Evolutionary conservation across 2,797 vertebrate genomes (phyloP).

Genomic region (Rachycentron canadum): DNA sequence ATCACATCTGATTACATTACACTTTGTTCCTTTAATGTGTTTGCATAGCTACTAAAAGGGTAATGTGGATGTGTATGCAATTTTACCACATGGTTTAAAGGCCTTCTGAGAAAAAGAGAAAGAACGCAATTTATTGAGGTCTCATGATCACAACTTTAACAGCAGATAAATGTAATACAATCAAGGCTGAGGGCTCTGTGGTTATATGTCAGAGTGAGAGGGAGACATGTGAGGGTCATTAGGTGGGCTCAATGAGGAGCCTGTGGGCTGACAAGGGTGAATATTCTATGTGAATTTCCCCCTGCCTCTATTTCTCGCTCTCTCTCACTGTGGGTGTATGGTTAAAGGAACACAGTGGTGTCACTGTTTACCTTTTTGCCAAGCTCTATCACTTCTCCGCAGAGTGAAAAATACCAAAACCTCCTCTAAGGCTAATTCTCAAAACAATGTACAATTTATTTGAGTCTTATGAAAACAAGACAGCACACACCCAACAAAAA

Average conservation of each 20-base stretch:
- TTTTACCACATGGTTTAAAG: slow-evolving; percentile 38
- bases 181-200: slow-evolving; percentile 56
- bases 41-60: not conserved
- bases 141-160: slow-evolving; percentile 72
- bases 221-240: slow-evolving; percentile 80
- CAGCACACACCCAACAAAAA: slow-evolving; percentile 1
- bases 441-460: slow-evolving; percentile 54
- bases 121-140: slow-evolving; percentile 64
- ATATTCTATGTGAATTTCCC: slow-evolving; percentile 41
- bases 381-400: slow-evolving; percentile 22
- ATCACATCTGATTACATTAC: slow-evolving; percentile 15
- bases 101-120: slow-evolving; percentile 48
- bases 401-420: slow-evolving; percentile 44
- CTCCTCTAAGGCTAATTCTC: slow-evolving; percentile 39
- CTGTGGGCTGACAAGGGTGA: slow-evolving; percentile 47
- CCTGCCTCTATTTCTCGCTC: not conserved
- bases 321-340: slow-evolving; percentile 8
- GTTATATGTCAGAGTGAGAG: slow-evolving; percentile 59
- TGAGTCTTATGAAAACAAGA: slow-evolving; percentile 39
- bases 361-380: slow-evolving; percentile 47
- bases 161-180: slow-evolving; percentile 66
- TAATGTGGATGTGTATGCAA: slow-evolving; percentile 32
- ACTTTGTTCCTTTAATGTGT: not conserved
- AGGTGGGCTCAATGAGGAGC: slow-evolving; percentile 55
- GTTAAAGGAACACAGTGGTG: slow-evolving; percentile 51